Evolutionary conservation across 1,140 invertebrate genomes (phyloP), one percentile per base, ranked within the genome.

Genomic region (Venturia canescens): DNA sequence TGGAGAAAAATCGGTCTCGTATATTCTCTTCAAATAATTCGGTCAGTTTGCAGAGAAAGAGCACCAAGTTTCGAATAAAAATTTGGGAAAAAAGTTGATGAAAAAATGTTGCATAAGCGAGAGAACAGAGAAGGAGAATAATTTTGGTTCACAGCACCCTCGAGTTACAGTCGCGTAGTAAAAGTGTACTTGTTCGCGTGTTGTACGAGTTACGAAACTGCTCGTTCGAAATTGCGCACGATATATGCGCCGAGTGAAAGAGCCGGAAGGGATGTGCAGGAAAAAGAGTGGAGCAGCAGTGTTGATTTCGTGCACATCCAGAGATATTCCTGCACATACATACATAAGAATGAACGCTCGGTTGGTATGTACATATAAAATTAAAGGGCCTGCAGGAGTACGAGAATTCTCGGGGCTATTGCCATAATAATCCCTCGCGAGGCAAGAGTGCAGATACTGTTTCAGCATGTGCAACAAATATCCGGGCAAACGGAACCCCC

Each of bases 371-470:
- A 67, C 63, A 16, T 27, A 67, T 16, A 2, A 27, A 23, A 34
- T 34, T 70, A 70, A 70, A 29, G 67, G 29, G 23, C 27, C 67
- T 18, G 29, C 2, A 38, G 16, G 6, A 34, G 16, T 18, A 29
- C 67, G 67, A 70, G 67, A 70, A 70, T 70, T 70, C 67, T 70
- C 67, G 63, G 27, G 63, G 63, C 63, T 23, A 26, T 29, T 29
- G 67, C 34, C 38, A 44, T 44, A 44, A 44, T 70, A 70, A 70
- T 70, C 7, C 34, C 67, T 67, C 63, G 63, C 29, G 67, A 29
- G 16, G 27, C 27, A 29, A n/a, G 67, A 18, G 26, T 27, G 63
- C 21, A 29, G 27, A 67, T 27, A 29, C 21, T 70, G 67, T 70
- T 70, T 70, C 31, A 29, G n/a, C 67, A 29, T 67, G 13, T 67